Evolutionary conservation across 37 sponge, comb jelly and placozoan genomes (phyloP), one percentile per base, ranked within the genome.

Genomic region (Tethya wilhelma): DNA sequence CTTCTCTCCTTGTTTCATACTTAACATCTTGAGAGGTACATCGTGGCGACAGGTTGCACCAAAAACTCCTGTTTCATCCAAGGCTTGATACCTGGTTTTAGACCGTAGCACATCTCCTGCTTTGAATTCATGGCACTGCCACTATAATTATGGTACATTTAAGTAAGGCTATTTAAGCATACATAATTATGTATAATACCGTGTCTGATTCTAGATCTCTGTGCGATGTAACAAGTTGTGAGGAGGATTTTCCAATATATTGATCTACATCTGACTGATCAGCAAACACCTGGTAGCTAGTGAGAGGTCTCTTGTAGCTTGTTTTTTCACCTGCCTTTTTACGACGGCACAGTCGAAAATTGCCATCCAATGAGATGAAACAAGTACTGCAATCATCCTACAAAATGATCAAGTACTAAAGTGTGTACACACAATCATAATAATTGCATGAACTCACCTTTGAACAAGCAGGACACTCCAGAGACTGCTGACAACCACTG

Each of bases 51-150:
- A 67, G 23, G 23, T 37, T 36, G 68, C 68, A n/a, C 68, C 68
- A 37, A 67, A 67, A 9, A 67, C 68, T n/a, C 23, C 68, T 37
- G 68, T 67, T 36, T 67, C 68, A 36, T 67, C 68, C 4, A 67
- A 39, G 40, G 68, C 38, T 9, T 36, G 68, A 37, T 67, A 67
- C 23, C 68, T 9, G 38, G 68, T n/a, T 38, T 23, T 9, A 38
- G 68, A 67, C 9, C 68, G 38, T 67, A 67, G 23, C 68, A 36
- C 68, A 67, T 67, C 23, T 7, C 68, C 68, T n/a, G 68, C 68
- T 67, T 37, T 67, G 40, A 67, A 67, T 31, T 67, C 68, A 67
- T 23, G 9, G 68, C 68, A 67, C 6, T 36, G 38, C 9, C 9
- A 38, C 68, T 67, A 30, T 67, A 36, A n/a, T n/a, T n/a, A 37